These are phyloP conservation scores for Alviniconcha strummeri DNA, from an alignment of 2,888 invertebrate species.

Conservation along the genomic window DNA sequence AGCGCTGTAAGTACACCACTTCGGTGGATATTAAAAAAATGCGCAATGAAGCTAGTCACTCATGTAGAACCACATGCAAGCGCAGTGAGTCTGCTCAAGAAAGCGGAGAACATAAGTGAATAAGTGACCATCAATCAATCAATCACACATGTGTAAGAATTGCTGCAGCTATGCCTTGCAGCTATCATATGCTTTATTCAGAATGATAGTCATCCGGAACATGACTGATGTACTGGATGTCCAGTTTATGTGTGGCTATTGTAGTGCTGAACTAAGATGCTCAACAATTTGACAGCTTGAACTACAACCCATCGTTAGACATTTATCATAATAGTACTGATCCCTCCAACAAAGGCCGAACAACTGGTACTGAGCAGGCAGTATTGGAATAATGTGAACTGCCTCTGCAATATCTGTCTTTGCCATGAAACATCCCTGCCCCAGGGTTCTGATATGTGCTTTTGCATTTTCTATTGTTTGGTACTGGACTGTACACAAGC, in stretches of 20 bases:
- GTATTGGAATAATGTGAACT: neutral
- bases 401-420: neutral
- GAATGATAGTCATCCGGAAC: too few relatives aligned
- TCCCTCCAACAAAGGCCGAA: too few relatives aligned
- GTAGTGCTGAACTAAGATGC: conserved; percentile 8
- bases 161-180: too few relatives aligned
- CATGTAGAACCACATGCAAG: too few relatives aligned
- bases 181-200: too few relatives aligned
- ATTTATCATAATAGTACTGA: neutral
- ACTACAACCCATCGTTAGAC: conserved; percentile 11
- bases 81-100: too few relatives aligned
- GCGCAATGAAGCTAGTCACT: too few relatives aligned
- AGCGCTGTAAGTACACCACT: too few relatives aligned
- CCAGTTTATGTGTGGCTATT: neutral
- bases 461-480: neutral
- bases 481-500: neutral
- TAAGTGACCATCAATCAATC: too few relatives aligned
- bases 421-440: neutral
- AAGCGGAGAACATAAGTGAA: too few relatives aligned
- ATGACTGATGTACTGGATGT: neutral
- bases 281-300: conserved; percentile 6
- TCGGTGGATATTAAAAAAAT: too few relatives aligned
- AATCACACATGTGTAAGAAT: too few relatives aligned
- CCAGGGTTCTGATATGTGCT: neutral
- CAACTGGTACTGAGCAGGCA: neutral